These are phyloP conservation scores for Nipponacmea schrenckii DNA, from an alignment of 2,888 invertebrate species.

Conservation along the genomic window DNA sequence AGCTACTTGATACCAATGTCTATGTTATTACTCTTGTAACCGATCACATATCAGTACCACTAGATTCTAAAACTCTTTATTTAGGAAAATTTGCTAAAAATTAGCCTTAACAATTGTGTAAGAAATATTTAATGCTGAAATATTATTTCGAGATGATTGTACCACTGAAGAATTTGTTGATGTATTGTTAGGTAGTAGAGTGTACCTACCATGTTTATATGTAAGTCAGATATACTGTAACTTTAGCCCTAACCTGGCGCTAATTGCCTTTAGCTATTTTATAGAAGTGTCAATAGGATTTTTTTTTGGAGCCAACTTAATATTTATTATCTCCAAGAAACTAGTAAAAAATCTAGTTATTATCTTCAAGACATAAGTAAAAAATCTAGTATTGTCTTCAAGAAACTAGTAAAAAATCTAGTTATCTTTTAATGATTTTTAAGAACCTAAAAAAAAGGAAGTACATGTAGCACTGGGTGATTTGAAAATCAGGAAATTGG, in stretches of 20 bases:
- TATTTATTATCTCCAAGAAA: no score
- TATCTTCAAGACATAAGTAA: no score
- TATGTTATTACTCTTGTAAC: no score
- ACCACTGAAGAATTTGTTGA: conserved; percentile 97
- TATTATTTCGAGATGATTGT: conserved; percentile 95
- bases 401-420: no score
- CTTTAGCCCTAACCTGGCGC: background rate
- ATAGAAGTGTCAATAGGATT: background rate
- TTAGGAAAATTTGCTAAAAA: background rate
- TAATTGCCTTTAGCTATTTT: background rate
- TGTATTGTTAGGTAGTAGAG: conserved; percentile 94
- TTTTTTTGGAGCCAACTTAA: background rate
- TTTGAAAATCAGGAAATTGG: no score
- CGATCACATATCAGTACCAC: no score
- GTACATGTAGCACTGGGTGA: no score
- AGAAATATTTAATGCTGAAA: conserved; percentile 74
- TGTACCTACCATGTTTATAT: conserved; percentile 96
- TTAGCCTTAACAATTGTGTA: conserved; percentile 37
- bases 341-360: no score
- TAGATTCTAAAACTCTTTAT: background rate
- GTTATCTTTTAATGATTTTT: no score
- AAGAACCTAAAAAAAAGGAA: no score
- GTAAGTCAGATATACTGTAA: conserved; percentile 66
- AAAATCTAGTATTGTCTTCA: no score
- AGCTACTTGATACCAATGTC: no score